phyloP scores from a whole-genome alignment of 2,888 invertebrate species.

The Hypercompe scribonia region DNA sequence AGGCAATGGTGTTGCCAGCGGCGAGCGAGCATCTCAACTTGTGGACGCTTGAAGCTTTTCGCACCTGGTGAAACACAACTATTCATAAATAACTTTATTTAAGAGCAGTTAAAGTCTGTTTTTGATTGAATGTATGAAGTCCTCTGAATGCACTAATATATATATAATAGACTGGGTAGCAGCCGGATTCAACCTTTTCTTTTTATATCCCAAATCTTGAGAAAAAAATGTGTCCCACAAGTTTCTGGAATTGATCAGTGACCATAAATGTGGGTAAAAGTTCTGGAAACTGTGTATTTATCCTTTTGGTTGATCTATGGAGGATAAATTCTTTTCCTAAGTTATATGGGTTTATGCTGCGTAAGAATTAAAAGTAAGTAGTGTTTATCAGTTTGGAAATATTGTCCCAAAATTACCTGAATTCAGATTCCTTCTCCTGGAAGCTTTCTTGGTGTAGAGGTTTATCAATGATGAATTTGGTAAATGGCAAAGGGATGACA shows the following conservation, averaged over 20 bases:
- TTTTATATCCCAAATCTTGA: too few relatives aligned
- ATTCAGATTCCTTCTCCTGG: background rate
- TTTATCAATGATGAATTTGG: background rate
- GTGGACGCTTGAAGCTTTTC: conserved; percentile 95
- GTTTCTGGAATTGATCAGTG: too few relatives aligned
- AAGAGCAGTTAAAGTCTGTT: background rate
- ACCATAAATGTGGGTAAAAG: too few relatives aligned
- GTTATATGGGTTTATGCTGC: background rate
- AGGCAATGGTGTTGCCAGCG: conserved; percentile 99
- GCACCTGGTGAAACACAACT: conserved; percentile 82
- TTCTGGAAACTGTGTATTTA: too few relatives aligned
- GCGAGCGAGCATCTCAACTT: conserved; percentile 98
- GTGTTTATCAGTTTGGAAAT: background rate
- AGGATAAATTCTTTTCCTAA: background rate
- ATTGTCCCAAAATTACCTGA: background rate
- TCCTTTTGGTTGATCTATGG: too few relatives aligned
- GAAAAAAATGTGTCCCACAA: too few relatives aligned
- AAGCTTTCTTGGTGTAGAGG: background rate
- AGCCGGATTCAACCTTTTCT: too few relatives aligned
- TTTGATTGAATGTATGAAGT: background rate
- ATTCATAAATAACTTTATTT: background rate
- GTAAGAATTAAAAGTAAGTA: background rate
- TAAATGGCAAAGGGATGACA: background rate
- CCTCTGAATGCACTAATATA: too few relatives aligned
- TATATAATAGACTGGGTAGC: too few relatives aligned